Evolutionary conservation across 2,888 invertebrate species (phyloP).

Genomic region (Dione juno): DNA sequence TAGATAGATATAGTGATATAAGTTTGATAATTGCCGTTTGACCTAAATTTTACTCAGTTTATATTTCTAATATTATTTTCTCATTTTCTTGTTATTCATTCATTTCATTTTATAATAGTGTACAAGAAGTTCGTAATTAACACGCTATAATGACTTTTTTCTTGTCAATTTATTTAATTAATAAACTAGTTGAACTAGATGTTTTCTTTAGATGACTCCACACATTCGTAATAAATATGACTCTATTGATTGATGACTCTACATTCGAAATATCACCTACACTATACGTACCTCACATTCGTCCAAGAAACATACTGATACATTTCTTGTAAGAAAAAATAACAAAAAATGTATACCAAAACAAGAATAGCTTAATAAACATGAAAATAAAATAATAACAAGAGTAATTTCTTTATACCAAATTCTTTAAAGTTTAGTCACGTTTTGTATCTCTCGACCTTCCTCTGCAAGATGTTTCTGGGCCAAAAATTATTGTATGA

Average conservation of each 20-base stretch:
- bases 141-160: neutral
- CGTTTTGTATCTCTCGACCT: conserved; percentile 46
- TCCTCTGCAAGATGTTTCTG: conserved; percentile 42
- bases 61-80: conserved; percentile 7
- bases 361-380: conserved; percentile 9
- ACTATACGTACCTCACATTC: too few relatives aligned
- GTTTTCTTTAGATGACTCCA: too few relatives aligned
- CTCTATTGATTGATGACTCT: too few relatives aligned
- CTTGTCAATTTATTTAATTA: neutral
- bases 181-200: too few relatives aligned
- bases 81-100: neutral
- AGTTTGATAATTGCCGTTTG: conserved; percentile 5
- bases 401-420: conserved; percentile 34
- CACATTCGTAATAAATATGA: too few relatives aligned
- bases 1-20: neutral
- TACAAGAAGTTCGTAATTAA: neutral
- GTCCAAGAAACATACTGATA: too few relatives aligned
- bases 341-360: neutral
- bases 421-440: conserved; percentile 45
- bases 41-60: conserved; percentile 1
- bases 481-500: conserved; percentile 46
- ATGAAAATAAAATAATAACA: conserved; percentile 18
- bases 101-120: neutral
- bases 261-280: too few relatives aligned
- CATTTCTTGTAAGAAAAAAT: neutral